Percentiles rank a stretch among this genome's conserved stretches.
Evolutionary conservation across 2,113 vertebrate genomes (phyloP).

Genomic region (Pyrgilauda ruficollis): DNA sequence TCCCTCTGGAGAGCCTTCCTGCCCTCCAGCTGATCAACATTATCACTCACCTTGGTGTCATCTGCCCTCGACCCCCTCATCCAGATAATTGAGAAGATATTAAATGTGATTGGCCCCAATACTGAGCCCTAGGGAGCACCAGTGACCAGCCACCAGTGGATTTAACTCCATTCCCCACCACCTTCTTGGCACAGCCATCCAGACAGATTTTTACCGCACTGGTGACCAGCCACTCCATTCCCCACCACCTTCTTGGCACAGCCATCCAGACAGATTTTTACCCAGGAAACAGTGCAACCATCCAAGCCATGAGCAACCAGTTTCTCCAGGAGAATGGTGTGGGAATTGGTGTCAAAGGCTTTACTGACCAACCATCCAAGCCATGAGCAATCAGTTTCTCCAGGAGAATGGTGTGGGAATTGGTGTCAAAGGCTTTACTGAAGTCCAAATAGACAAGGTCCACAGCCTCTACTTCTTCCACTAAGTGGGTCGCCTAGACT

Average conservation of each 20-base stretch:
- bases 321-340: neutral
- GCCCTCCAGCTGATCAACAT: neutral
- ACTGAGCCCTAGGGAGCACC: neutral
- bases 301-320: neutral
- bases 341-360: neutral
- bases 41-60: neutral
- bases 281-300: neutral
- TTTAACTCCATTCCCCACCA: neutral
- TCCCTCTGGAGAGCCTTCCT: neutral
- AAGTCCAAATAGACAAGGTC: neutral
- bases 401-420: neutral
- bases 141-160: neutral
- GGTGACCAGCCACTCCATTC: neutral
- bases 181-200: neutral
- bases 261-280: neutral
- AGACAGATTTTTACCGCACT: neutral
- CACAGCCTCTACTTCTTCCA: neutral
- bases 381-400: neutral
- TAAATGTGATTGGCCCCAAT: accelerated
- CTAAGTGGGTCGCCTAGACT: accelerated
- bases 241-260: neutral
- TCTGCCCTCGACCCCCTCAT: neutral
- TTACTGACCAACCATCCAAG: neutral
- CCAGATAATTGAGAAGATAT: neutral
- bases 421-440: neutral